A percentile compares a stretch with the other conserved stretches of the same genome.
phyloP scores from a whole-genome alignment of 1,140 invertebrate species.

The Scaptodrosophila lebanonensis region DNA sequence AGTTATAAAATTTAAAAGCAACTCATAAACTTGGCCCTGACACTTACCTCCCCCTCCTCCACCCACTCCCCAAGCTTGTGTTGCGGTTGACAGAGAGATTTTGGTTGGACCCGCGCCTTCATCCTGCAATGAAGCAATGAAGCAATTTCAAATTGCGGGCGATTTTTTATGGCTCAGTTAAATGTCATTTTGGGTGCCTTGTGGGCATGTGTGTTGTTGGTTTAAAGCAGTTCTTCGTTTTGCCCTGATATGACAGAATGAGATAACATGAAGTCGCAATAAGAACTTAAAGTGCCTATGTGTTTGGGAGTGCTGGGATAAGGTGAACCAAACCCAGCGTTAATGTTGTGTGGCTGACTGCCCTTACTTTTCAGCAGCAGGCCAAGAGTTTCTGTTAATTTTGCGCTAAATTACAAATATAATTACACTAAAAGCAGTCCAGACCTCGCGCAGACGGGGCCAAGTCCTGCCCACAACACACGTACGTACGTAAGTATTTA shows the following conservation, averaged over 20 bases:
- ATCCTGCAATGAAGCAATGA: slow-evolving; percentile 7
- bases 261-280: neutral
- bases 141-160: slow-evolving; percentile 19
- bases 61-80: no score
- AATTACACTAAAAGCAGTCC: slow-evolving; percentile 18
- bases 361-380: slow-evolving; percentile 25
- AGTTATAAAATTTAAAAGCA: slow-evolving; percentile 66
- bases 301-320: no score
- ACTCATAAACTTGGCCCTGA: slow-evolving; percentile 47
- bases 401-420: slow-evolving; percentile 23
- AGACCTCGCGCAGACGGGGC: no score
- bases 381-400: slow-evolving; percentile 12
- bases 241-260: neutral
- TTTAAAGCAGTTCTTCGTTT: slow-evolving; percentile 2
- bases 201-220: no score
- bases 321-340: no score
- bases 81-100: slow-evolving; percentile 13
- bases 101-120: neutral
- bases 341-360: neutral
- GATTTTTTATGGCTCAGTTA: slow-evolving; percentile 14
- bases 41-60: neutral
- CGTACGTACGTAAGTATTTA: no score
- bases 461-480: no score
- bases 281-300: no score
- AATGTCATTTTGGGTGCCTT: neutral